Percentiles rank a stretch among this genome's conserved stretches.
phyloP scores from a whole-genome alignment of 64 coral and sea anemone genomes.

The Montipora cactus region DNA sequence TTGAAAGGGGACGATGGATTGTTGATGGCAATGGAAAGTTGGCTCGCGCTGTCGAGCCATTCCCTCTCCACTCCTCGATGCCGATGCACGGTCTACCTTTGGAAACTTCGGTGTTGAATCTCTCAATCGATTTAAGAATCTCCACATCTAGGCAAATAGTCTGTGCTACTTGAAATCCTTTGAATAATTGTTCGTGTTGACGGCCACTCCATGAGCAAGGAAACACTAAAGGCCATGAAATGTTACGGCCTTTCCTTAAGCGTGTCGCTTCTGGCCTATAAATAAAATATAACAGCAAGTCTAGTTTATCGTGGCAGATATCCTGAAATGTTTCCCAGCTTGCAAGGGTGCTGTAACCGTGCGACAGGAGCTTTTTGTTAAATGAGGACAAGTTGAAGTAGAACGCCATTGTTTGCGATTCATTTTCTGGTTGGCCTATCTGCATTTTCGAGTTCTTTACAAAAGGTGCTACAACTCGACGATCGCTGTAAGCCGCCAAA shows the following conservation, averaged over 20 bases:
- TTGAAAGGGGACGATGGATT: constrained; percentile 40
- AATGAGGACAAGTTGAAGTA: constrained; percentile 76
- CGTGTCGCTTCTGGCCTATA: constrained; percentile 55
- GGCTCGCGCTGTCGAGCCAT: neutral
- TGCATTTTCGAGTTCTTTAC: constrained; percentile 90
- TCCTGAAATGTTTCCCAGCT: constrained; percentile 72
- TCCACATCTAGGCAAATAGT: neutral
- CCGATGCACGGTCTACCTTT: constrained; percentile 77
- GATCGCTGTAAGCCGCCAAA: constrained; percentile 66
- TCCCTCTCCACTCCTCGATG: constrained; percentile 88
- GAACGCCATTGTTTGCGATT: constrained; percentile 59
- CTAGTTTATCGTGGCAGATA: constrained; percentile 70
- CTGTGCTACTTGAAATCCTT: neutral
- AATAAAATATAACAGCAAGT: constrained; percentile 84
- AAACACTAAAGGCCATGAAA: constrained; percentile 68
- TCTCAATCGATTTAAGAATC: constrained; percentile 37
- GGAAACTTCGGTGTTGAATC: constrained; percentile 70
- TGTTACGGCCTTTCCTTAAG: constrained; percentile 29
- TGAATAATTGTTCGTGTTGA: neutral
- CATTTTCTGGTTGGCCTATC: neutral
- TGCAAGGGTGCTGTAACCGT: constrained; percentile 73
- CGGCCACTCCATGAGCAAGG: constrained; percentile 69
- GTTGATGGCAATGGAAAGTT: constrained; percentile 65
- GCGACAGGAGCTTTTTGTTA: constrained; percentile 68
- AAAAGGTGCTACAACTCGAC: constrained; percentile 86